Percentiles rank a stretch among this genome's conserved stretches.
Conservation (phyloP, 23 tunicate genomes). For the Halocynthia aurantium region DNA sequence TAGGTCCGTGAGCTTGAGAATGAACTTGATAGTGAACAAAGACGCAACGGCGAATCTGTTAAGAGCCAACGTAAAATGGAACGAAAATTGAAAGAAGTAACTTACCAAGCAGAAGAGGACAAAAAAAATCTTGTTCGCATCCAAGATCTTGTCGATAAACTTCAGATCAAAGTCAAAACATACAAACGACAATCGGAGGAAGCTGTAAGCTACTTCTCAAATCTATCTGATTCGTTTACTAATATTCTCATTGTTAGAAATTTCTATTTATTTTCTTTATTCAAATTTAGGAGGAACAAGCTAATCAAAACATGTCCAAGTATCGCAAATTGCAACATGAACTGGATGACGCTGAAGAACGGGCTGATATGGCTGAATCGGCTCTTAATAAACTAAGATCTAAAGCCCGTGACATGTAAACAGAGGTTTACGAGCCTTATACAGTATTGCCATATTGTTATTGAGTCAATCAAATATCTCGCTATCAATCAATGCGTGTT, state of each 20-base stretch:
- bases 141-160: slow-evolving; percentile 93
- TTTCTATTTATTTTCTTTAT: no score
- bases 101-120: slow-evolving; percentile 82
- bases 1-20: slow-evolving; percentile 95
- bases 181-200: slow-evolving; percentile 98
- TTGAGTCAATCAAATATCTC: no score
- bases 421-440: no score
- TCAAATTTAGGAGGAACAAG: slow-evolving; percentile 59
- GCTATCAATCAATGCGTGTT: no score
- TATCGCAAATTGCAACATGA: slow-evolving; percentile 84
- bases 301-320: slow-evolving; percentile 58
- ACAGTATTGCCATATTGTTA: no score
- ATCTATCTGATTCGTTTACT: neutral
- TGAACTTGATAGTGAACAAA: slow-evolving; percentile 91
- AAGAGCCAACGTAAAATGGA: slow-evolving; percentile 76
- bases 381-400: slow-evolving; percentile 72
- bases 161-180: slow-evolving; percentile 92
- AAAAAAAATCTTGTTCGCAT: slow-evolving; percentile 87
- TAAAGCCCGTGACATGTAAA: slow-evolving; percentile 51
- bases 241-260: no score
- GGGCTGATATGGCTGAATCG: slow-evolving; percentile 92
- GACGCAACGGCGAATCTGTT: slow-evolving; percentile 73
- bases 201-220: slow-evolving; percentile 37
- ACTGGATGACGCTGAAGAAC: slow-evolving; percentile 82
- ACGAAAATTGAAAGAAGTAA: slow-evolving; percentile 64